These are phyloP conservation scores for Eulemur rufifrons DNA, from an alignment of 2,113 vertebrate species.

Conservation along the genomic window DNA sequence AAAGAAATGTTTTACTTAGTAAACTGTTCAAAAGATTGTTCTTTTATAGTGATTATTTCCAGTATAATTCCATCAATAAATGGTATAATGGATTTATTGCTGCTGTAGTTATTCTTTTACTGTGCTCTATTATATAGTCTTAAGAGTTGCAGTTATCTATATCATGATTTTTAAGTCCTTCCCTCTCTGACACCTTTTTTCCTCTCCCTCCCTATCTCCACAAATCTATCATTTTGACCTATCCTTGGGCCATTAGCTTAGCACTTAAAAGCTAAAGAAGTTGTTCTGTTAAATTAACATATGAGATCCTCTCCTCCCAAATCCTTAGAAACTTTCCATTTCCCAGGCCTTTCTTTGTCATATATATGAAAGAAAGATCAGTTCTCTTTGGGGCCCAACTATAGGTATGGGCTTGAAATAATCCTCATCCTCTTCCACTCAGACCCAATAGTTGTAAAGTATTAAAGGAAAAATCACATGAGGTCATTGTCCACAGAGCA, in stretches of 20 bases:
- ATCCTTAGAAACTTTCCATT: not conserved
- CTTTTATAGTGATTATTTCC: slow-evolving; percentile 20
- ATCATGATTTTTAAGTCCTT: not conserved
- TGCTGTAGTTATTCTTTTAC: not conserved
- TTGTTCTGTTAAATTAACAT: not conserved
- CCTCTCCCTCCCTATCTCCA: not conserved
- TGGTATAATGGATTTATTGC: not conserved
- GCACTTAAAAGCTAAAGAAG: not conserved
- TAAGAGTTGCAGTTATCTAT: not conserved
- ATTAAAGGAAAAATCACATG: not conserved
- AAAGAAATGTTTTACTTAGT: slow-evolving; percentile 42
- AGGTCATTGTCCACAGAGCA: not conserved
- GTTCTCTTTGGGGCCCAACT: not conserved
- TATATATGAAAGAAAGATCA: not conserved
- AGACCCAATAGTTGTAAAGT: not conserved
- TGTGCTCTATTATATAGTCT: not conserved
- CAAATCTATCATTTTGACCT: not conserved
- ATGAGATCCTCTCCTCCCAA: not conserved
- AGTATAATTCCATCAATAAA: slow-evolving; percentile 60
- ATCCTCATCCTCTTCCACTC: not conserved
- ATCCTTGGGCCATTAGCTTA: not conserved
- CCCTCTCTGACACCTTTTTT: not conserved
- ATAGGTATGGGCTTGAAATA: not conserved
- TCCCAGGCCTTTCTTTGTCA: not conserved
- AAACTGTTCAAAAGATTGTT: slow-evolving; percentile 45